A percentile compares a stretch with the other conserved stretches of the same genome.
These are phyloP conservation scores for Triops longicaudatus DNA, from an alignment of 1,140 invertebrate species.

Conservation along the genomic window DNA sequence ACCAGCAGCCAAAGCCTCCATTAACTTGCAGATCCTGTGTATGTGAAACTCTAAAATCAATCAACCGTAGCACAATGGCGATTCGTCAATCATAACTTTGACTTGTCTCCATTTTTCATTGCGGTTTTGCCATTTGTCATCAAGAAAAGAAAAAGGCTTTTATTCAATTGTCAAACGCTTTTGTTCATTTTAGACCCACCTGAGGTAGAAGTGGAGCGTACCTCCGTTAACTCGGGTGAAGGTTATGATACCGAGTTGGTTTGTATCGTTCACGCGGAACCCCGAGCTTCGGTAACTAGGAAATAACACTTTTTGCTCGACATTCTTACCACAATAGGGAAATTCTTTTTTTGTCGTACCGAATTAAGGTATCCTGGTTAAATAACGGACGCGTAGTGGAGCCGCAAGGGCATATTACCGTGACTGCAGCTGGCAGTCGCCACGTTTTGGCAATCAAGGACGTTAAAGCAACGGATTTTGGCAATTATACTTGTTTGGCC, in stretches of 20 bases:
- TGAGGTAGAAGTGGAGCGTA: constrained; percentile 58
- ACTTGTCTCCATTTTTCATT: background rate
- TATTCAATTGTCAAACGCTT: background rate
- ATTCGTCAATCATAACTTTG: constrained; percentile 28
- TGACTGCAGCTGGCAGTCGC: constrained; percentile 23
- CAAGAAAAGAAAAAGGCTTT: background rate
- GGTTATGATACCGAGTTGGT: constrained; percentile 60
- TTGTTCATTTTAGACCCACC: constrained; percentile 47
- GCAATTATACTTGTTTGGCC: constrained; percentile 37
- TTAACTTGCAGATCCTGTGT: constrained; percentile 32
- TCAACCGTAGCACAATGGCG: constrained; percentile 10
- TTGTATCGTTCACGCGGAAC: constrained; percentile 63
- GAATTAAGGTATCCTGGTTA: constrained; percentile 31
- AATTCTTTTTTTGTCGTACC: background rate
- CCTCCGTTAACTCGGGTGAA: constrained; percentile 63
- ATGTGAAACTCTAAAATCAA: constrained; percentile 21
- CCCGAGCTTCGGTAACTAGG: constrained; percentile 53
- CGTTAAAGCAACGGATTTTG: constrained; percentile 35
- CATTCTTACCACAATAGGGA: background rate
- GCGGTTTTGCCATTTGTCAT: background rate
- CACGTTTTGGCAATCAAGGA: constrained; percentile 34
- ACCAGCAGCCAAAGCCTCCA: constrained; percentile 30
- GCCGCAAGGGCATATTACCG: constrained; percentile 25
- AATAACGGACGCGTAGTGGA: constrained; percentile 31
- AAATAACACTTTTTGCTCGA: background rate